Conservation (phyloP, 64 coral and sea anemone species). For the Pachyseris speciosa region DNA sequence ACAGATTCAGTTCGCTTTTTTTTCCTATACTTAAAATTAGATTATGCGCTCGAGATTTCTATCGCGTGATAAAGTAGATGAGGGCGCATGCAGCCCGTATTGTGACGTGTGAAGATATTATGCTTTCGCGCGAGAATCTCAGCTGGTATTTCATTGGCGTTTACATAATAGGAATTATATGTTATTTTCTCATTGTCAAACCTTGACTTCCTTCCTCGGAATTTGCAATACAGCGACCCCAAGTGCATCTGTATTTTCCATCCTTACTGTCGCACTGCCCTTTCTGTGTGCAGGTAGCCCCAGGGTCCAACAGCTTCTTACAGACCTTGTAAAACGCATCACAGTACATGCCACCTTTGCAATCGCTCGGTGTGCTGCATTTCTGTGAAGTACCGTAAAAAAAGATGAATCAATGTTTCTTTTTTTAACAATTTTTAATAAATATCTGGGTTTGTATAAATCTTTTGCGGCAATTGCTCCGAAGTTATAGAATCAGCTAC, state of each 20-base stretch:
- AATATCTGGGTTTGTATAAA: too few species aligned
- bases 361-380: slow-evolving; percentile 17
- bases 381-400: slow-evolving; percentile 21
- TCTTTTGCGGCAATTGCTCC: too few species aligned
- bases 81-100: too few species aligned
- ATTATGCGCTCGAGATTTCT: too few species aligned
- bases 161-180: not conserved
- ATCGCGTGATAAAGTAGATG: too few species aligned
- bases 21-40: too few species aligned
- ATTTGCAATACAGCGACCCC: slow-evolving; percentile 86
- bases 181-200: not conserved
- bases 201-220: slow-evolving; percentile 49
- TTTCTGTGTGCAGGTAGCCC: slow-evolving; percentile 60
- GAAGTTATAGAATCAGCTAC: too few species aligned
- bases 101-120: too few species aligned
- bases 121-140: too few species aligned
- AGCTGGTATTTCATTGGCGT: too few species aligned
- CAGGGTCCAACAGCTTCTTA: slow-evolving; percentile 45
- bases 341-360: slow-evolving; percentile 49
- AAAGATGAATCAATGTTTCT: too few species aligned
- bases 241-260: slow-evolving; percentile 75
- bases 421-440: not conserved
- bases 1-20: too few species aligned
- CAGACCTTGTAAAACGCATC: slow-evolving; percentile 69
- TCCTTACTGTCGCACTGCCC: slow-evolving; percentile 63